Base-by-base conservation (phyloP, 1,140 invertebrate species). In the Bombus confusus region DNA sequence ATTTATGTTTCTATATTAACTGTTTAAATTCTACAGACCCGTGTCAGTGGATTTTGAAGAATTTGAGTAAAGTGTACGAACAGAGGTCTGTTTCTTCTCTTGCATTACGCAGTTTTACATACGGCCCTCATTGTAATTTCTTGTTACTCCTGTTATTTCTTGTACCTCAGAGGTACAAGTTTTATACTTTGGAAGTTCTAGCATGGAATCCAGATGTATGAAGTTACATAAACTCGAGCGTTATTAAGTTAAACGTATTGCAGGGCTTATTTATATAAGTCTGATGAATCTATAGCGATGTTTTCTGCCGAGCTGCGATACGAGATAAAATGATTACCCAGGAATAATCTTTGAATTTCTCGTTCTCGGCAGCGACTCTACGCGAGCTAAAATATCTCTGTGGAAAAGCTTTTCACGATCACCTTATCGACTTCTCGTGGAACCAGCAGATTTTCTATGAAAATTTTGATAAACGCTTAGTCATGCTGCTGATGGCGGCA, bases 391-490 rank as follows among this genome's bases (percentile, higher is more conserved):
- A 84, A 79, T 62, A 78, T 83, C 77, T 66, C 83, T 25, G n/a
- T 71, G 83, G 28, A 52, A 85, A 80, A 66, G 64, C 52, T 68
- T 68, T 80, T 80, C 34, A 22, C 77, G 41, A 85, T 71, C 83
- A 47, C 68, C 77, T 85, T 85, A 85, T 73, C 83, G 77, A 72
- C 76, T 80, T 72, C 39, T n/a, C 77, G 76, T 85, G 72, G 83
- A 85, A 72, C 83, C 83, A 85, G 68, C 83, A 80, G 47, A 80
- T 85, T 80, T 80, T 64, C 83, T 72, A 78, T 72, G 83, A 80
- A 85, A 85, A 80, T 85, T 72, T 80, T 78, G 52, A 71, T 85
- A 80, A 85, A 85, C 76, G 83, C 83, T 72, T 80, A 73, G 83
- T 85, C 83, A 85, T 62, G 22, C 52, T 10, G 43, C 66, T 80